These are phyloP conservation scores for Ceratitis capitata DNA, from an alignment of 1,140 invertebrate genomes.

Conservation along the genomic window DNA sequence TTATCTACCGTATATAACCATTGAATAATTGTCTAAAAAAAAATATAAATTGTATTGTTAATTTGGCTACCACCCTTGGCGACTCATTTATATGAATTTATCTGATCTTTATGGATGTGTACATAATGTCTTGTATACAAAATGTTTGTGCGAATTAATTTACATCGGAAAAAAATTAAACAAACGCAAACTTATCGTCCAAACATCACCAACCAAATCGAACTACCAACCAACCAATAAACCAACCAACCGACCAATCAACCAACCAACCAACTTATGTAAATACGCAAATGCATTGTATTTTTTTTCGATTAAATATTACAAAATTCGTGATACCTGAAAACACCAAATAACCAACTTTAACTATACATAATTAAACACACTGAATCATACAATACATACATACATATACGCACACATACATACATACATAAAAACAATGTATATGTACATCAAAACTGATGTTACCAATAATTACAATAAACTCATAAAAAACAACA, in stretches of 20 bases:
- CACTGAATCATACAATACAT: neutral
- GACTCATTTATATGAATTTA: constrained; percentile 60
- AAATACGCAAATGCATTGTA: neutral
- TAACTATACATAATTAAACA: neutral
- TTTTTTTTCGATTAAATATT: neutral
- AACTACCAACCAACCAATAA: neutral
- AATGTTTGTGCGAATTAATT: neutral
- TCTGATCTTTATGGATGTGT: neutral
- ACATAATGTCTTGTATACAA: constrained; percentile 36
- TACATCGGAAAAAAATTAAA: constrained; percentile 30
- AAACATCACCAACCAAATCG: neutral
- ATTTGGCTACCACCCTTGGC: constrained; percentile 51
- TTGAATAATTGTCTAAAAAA: constrained; percentile 12
- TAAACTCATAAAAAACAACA: neutral
- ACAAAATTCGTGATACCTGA: neutral
- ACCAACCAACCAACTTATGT: neutral
- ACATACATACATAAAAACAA: neutral
- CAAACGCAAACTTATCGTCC: constrained; percentile 40
- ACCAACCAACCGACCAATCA: neutral
- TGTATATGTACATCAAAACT: neutral
- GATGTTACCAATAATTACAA: neutral
- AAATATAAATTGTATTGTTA: constrained; percentile 29
- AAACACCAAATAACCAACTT: constrained; percentile 9
- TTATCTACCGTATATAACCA: neutral
- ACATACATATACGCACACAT: neutral